Percentiles rank a stretch among this genome's conserved stretches.
Conservation (phyloP, 2,888 invertebrate species). For the Acleris holmiana region DNA sequence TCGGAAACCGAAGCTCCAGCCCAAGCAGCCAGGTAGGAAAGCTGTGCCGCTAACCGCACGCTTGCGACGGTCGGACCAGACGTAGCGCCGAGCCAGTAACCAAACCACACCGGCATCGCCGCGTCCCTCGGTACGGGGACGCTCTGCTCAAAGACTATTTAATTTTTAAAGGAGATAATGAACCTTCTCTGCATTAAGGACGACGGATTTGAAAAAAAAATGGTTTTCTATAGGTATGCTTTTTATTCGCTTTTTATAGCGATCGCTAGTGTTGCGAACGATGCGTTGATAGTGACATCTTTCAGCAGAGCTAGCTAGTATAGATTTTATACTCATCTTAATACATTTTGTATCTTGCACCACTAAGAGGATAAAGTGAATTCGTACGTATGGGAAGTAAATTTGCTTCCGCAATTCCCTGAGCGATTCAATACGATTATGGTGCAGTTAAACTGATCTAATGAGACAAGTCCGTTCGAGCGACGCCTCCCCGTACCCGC, state of each 20-base stretch:
- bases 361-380: too few species aligned
- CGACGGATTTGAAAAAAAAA: too few species aligned
- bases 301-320: too few species aligned
- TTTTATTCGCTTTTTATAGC: too few species aligned
- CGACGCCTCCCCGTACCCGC: conserved; percentile 46
- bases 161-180: not conserved
- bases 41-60: conserved; percentile 63
- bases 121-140: conserved; percentile 8
- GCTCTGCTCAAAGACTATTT: conserved; percentile 1
- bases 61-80: conserved; percentile 41
- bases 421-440: not conserved
- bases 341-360: too few species aligned
- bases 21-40: conserved; percentile 88
- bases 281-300: too few species aligned
- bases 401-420: not conserved
- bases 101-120: conserved; percentile 28
- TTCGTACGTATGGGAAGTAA: too few species aligned
- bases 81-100: conserved; percentile 20
- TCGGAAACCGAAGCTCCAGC: conserved; percentile 88
- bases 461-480: conserved; percentile 5
- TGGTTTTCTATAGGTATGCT: too few species aligned
- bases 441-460: too few species aligned
- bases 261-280: too few species aligned
- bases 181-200: too few species aligned
- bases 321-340: too few species aligned